These are phyloP conservation scores for Thrips palmi DNA, from an alignment of 1,140 invertebrate genomes.

Conservation along the genomic window DNA sequence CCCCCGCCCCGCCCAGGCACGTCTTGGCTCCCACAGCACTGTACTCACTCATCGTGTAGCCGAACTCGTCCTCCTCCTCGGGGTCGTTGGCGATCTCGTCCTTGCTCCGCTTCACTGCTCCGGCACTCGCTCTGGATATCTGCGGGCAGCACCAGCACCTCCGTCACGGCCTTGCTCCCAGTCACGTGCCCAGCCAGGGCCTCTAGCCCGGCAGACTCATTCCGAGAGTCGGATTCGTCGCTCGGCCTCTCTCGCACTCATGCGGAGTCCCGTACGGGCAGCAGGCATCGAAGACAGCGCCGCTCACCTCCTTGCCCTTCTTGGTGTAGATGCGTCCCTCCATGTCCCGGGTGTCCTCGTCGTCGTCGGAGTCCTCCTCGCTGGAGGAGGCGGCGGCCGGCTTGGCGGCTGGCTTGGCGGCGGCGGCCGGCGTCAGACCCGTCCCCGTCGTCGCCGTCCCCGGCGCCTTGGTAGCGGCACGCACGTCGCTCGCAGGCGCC, in stretches of 20 bases:
- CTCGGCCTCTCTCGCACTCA: no score
- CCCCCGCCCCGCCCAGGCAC: slow-evolving; percentile 15
- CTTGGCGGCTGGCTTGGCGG: slow-evolving; percentile 8
- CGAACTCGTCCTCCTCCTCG: slow-evolving; percentile 75
- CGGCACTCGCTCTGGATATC: slow-evolving; percentile 79
- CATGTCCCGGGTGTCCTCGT: slow-evolving; percentile 49
- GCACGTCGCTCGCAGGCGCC: no score
- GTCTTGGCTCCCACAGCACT: slow-evolving; percentile 16
- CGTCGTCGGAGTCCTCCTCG: slow-evolving; percentile 32
- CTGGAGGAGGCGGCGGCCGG: slow-evolving; percentile 27
- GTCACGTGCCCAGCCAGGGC: no score
- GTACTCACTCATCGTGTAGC: slow-evolving; percentile 78
- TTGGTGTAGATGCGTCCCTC: slow-evolving; percentile 61
- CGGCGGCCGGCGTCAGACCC: no score
- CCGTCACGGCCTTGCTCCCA: slow-evolving; percentile 4
- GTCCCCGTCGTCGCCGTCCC: no score
- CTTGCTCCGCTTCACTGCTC: slow-evolving; percentile 55
- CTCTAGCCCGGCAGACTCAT: no score
- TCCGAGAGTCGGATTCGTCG: no score
- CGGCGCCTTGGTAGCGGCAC: no score
- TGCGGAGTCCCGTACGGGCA: no score
- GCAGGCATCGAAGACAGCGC: no score
- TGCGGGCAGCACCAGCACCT: no score
- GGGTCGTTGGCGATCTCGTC: slow-evolving; percentile 58
- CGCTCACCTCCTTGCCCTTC: slow-evolving; percentile 52